Percentiles rank a stretch among this genome's conserved stretches.
These are phyloP conservation scores for Crotalus viridis DNA, from an alignment of 2,113 vertebrate genomes.

Conservation along the genomic window DNA sequence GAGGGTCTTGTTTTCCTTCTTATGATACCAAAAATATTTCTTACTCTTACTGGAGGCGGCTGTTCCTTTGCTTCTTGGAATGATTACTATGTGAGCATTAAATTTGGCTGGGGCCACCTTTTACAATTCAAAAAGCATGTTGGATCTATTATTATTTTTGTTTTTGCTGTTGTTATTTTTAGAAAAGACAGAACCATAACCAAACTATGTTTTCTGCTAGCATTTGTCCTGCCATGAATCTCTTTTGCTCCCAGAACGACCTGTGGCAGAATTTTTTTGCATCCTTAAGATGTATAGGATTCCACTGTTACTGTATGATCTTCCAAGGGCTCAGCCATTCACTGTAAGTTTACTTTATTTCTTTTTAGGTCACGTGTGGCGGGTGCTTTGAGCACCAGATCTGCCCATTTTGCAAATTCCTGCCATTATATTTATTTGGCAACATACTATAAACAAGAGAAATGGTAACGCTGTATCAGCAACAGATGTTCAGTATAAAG, in stretches of 20 bases:
- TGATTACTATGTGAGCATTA: neutral
- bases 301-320: neutral
- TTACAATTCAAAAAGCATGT: neutral
- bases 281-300: neutral
- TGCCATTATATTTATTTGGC: slow-evolving; percentile 31
- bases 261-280: neutral
- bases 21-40: neutral
- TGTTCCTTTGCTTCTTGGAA: neutral
- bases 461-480: slow-evolving; percentile 14
- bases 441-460: slow-evolving; percentile 32
- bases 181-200: neutral
- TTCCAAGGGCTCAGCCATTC: neutral
- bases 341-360: neutral
- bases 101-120: neutral
- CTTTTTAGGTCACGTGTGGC: neutral
- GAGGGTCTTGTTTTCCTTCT: neutral
- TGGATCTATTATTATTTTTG: neutral
- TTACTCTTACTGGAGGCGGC: neutral
- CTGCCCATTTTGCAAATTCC: slow-evolving; percentile 18
- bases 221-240: neutral
- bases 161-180: neutral
- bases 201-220: neutral
- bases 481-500: slow-evolving; percentile 22
- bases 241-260: neutral
- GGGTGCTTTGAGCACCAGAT: neutral